Evolutionary conservation across 2,888 invertebrate genomes (phyloP).

Genomic region (Melanotus villosus): DNA sequence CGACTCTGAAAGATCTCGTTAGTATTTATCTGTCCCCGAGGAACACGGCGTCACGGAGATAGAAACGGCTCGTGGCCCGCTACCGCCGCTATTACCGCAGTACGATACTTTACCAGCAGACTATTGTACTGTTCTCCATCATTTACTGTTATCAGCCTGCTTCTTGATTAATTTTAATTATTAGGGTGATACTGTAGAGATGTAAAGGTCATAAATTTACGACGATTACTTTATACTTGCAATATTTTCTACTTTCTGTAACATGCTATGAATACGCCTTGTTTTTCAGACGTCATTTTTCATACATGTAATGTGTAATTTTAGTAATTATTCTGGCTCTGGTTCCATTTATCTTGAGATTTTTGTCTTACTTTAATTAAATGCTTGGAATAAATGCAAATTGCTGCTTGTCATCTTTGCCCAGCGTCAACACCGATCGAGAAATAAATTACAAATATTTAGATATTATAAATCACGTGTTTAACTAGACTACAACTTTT

Average conservation of each 20-base stretch:
- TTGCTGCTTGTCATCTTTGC: slow-evolving; percentile 5
- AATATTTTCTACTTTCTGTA: slow-evolving; percentile 21
- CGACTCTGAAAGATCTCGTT: slow-evolving; percentile 67
- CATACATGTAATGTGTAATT: slow-evolving; percentile 17
- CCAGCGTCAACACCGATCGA: slow-evolving; percentile 9
- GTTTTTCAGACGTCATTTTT: slow-evolving; percentile 28
- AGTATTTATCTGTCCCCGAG: slow-evolving; percentile 68
- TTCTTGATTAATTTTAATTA: slow-evolving; percentile 68
- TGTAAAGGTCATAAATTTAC: slow-evolving; percentile 43
- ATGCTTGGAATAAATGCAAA: slow-evolving; percentile 18
- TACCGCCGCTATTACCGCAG: slow-evolving; percentile 55
- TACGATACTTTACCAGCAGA: slow-evolving; percentile 47
- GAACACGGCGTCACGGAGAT: slow-evolving; percentile 59
- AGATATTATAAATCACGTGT: too few species aligned
- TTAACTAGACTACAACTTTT: not conserved
- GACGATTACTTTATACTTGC: slow-evolving; percentile 15
- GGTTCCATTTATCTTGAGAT: slow-evolving; percentile 21
- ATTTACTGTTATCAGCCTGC: slow-evolving; percentile 65
- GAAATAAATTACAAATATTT: slow-evolving; percentile 1
- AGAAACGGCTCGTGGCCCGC: slow-evolving; percentile 57
- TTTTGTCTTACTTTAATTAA: slow-evolving; percentile 20
- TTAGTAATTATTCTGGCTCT: slow-evolving; percentile 21
- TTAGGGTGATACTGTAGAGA: slow-evolving; percentile 56
- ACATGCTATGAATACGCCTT: slow-evolving; percentile 13
- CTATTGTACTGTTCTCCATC: slow-evolving; percentile 59